Conservation (phyloP, 2,113 vertebrate species). For the Ciconia maguari region DNA sequence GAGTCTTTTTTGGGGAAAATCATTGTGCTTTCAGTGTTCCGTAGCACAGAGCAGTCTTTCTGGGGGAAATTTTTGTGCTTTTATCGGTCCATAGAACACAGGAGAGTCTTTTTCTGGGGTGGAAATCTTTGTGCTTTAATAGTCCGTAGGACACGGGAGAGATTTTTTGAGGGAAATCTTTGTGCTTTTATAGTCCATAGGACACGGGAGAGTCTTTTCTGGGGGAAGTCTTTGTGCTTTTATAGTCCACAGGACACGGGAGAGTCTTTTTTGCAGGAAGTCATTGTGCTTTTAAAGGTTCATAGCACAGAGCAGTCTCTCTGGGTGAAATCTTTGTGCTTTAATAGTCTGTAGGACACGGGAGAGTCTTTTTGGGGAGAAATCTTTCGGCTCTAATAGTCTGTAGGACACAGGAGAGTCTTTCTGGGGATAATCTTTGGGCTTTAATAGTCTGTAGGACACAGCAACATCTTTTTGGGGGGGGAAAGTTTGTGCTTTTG, state of each 20-base stretch:
- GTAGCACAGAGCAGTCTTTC: not conserved
- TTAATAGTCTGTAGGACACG: fast-evolving
- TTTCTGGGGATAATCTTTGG: not conserved
- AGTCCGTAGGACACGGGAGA: too few relatives aligned
- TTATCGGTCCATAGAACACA: too few relatives aligned
- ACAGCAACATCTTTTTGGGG: not conserved
- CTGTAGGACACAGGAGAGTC: fast-evolving
- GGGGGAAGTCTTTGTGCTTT: not conserved
- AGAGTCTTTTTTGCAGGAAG: not conserved
- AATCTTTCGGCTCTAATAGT: not conserved
- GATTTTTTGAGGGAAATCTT: too few relatives aligned
- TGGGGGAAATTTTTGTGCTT: not conserved
- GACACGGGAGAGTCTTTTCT: not conserved
- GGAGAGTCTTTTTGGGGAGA: too few relatives aligned
- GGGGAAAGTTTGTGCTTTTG: not conserved
- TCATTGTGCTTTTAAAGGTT: not conserved
- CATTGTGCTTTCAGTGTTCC: too few relatives aligned
- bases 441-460: fast-evolving
- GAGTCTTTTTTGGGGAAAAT: too few relatives aligned
- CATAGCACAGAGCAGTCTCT: too few relatives aligned
- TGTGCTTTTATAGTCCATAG: not conserved
- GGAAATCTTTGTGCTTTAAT: not conserved
- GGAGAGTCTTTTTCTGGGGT: not conserved
- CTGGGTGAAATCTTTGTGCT: not conserved
- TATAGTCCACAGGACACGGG: too few relatives aligned